Evolutionary conservation across 2,797 vertebrate species (phyloP), one percentile per base, ranked within the genome.

Genomic region (Poecilia wingei): DNA sequence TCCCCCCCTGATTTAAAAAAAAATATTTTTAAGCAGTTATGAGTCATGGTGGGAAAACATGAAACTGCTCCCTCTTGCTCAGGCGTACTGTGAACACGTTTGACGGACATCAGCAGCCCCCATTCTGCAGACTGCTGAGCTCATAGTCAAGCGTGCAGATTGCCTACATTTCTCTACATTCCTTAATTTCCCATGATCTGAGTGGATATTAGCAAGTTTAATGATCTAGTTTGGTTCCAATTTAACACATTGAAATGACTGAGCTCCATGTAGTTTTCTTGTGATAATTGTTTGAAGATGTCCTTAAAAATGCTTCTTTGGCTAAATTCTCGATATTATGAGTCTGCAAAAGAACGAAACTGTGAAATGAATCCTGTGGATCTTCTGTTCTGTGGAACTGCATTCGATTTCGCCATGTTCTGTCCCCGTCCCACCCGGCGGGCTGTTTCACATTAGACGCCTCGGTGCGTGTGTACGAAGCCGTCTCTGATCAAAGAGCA

Each of bases 401-500:
- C 75, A 46, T 64, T 43, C 55, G 2, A 36, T 13, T 70, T 25
- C 10, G 31, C 57, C 75, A 46, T 74, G 45, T 47, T 47, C 53
- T 45, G 22, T 55, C 14, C 74, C 59, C 51, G 73, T 20, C 74
- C 59, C 51, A 75, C 72, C 73, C 31, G n/a, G n/a, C 31, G 8
- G 9, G 36, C 36, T 20, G 76, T 75, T 70, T 85, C 53, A 72
- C 31, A 59, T 77, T 72, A 72, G 68, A 9, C 20, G 46, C 31
- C 20, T 55, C 18, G 7, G 43, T 64, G 66, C 1, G 53, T 47
- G 22, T 72, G 53, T 20, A 51, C 70, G 64, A 46, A 51, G 73
- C 55, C 41, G 43, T 13, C 69, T 45, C 28, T 33, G 71, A 79
- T 86, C 75, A 85, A 80, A 88, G 70, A 66, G 51, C 0, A 82